phyloP scores from a whole-genome alignment of 2,888 invertebrate genomes.

The Oegoconia quadripuncta region DNA sequence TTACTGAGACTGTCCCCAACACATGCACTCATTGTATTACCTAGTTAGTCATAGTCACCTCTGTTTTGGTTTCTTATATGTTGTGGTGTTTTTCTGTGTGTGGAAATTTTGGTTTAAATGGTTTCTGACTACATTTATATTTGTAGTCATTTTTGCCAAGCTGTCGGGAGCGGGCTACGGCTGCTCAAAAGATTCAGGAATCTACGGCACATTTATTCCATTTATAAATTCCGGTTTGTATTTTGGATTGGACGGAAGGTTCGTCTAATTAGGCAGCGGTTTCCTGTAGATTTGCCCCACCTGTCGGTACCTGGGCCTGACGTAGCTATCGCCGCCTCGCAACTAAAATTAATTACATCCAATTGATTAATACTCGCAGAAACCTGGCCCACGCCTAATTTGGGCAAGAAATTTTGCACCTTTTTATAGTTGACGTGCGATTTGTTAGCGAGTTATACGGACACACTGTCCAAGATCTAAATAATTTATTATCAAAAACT shows the following conservation, averaged over 20 bases:
- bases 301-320: constrained; percentile 67
- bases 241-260: constrained; percentile 43
- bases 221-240: constrained; percentile 37
- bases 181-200: constrained; percentile 18
- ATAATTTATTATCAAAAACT: too few species aligned
- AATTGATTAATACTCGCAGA: constrained; percentile 65
- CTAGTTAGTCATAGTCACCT: too few species aligned
- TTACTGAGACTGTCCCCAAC: too few species aligned
- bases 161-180: too few species aligned
- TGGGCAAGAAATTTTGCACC: constrained; percentile 47
- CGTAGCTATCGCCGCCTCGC: constrained; percentile 59
- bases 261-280: constrained; percentile 51
- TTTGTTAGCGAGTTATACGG: constrained; percentile 3
- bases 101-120: too few species aligned
- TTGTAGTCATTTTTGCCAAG: too few species aligned
- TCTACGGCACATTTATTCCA: constrained; percentile 45
- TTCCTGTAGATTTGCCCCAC: constrained; percentile 76
- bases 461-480: too few species aligned
- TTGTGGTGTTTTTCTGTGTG: too few species aligned
- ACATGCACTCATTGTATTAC: too few species aligned
- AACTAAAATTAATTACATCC: constrained; percentile 66
- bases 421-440: constrained; percentile 29
- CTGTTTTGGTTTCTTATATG: too few species aligned
- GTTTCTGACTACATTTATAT: too few species aligned
- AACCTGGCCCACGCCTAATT: constrained; percentile 54